These are phyloP conservation scores for Sinosuthora webbiana DNA, from an alignment of 2,113 vertebrate species.

Conservation along the genomic window DNA sequence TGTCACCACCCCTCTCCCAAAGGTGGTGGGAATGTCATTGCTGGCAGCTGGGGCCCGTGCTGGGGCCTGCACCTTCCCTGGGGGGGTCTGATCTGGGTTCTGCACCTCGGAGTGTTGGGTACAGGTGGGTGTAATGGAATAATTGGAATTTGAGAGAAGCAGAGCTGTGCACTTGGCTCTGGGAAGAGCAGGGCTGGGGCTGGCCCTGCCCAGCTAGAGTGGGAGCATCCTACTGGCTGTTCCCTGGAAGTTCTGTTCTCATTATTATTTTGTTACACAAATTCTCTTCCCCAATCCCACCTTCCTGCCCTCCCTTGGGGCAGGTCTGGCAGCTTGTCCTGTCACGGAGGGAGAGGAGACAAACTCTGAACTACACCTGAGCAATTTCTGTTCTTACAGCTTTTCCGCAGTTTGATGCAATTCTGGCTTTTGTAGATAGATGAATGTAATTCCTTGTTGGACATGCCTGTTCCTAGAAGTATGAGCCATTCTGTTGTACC, in stretches of 20 bases:
- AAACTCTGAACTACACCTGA: not conserved
- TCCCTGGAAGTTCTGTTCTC: not conserved
- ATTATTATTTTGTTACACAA: accelerated
- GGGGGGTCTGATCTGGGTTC: not conserved
- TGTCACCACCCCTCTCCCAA: not conserved
- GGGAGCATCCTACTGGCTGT: not conserved
- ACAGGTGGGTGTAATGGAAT: not conserved
- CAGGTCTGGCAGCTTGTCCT: not conserved
- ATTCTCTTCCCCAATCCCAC: not conserved
- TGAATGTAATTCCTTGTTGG: conserved; percentile 45
- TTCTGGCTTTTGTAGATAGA: conserved; percentile 52
- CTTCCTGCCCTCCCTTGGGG: not conserved
- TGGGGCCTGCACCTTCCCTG: not conserved
- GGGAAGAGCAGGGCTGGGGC: not conserved
- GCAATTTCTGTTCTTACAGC: not conserved
- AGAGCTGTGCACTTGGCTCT: not conserved
- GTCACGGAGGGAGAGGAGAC: not conserved
- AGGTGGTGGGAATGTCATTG: not conserved
- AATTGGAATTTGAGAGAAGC: not conserved
- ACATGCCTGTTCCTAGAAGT: conserved; percentile 3
- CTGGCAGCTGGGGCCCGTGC: accelerated
- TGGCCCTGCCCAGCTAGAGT: not conserved
- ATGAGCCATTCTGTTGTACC: not conserved
- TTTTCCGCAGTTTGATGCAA: conserved; percentile 16
- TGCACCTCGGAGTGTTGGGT: accelerated